Percentiles rank a stretch among this genome's conserved stretches.
Evolutionary conservation across 2,797 vertebrate genomes (phyloP).

Genomic region (Stomatorhinus walkeri): DNA sequence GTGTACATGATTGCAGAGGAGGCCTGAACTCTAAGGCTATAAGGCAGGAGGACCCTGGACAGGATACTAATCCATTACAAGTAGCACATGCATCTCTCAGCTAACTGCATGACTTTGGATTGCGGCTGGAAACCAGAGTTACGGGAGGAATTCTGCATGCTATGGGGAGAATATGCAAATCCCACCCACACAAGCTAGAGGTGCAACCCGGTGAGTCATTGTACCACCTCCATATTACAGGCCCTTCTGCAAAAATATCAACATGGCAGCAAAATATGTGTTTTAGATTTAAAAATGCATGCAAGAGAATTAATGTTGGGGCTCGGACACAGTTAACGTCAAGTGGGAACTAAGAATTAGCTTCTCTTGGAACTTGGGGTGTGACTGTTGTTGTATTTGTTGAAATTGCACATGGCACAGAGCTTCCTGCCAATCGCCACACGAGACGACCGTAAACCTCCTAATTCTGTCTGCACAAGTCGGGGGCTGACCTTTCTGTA

Average conservation of each 20-base stretch:
- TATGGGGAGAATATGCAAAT: neutral
- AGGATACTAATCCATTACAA: neutral
- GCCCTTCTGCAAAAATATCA: neutral
- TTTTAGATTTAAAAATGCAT: neutral
- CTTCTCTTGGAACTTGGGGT: neutral
- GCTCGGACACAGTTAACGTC: neutral
- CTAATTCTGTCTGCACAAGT: conserved; percentile 32
- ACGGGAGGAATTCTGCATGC: neutral
- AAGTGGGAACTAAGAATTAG: neutral
- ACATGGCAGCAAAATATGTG: neutral
- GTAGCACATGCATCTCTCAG: neutral
- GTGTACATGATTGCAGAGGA: neutral
- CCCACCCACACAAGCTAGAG: neutral
- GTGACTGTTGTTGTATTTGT: neutral
- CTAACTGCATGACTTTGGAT: neutral
- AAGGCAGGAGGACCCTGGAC: neutral
- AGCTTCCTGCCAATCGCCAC: conserved; percentile 15
- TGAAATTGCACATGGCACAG: neutral
- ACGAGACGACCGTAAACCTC: conserved; percentile 27
- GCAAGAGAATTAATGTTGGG: neutral
- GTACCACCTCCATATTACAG: neutral
- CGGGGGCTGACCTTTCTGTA: conserved; percentile 22
- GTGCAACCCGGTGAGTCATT: neutral
- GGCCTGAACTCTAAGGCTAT: neutral
- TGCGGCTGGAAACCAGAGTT: neutral